phyloP scores from a whole-genome alignment of 2,113 vertebrate genomes.

The Bostrychus sinensis region DNA sequence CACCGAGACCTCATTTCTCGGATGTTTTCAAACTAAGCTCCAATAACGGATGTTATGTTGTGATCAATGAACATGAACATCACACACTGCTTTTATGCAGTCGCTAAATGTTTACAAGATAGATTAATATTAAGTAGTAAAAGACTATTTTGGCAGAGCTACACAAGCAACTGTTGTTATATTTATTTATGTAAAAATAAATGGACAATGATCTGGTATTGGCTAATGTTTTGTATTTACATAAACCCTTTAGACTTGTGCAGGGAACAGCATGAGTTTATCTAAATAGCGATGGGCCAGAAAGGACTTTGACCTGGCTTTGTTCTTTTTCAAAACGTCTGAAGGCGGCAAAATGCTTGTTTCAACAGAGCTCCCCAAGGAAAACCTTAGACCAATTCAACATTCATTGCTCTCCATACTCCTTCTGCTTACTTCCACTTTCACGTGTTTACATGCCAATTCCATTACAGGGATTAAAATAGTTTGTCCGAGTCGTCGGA shows the following conservation, averaged over 20 bases:
- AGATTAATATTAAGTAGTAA: not conserved
- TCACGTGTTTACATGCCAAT: conserved; percentile 80
- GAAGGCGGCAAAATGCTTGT: conserved; percentile 49
- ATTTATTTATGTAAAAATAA: not conserved
- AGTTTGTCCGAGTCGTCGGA: conserved; percentile 77
- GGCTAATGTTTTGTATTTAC: not conserved
- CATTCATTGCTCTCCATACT: conserved; percentile 71
- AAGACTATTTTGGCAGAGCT: not conserved
- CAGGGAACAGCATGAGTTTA: conserved; percentile 52
- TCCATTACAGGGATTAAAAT: conserved; percentile 83
- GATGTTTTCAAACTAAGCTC: no score
- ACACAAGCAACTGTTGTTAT: not conserved
- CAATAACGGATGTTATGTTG: no score
- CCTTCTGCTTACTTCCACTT: conserved; percentile 73
- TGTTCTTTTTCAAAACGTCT: conserved; percentile 49
- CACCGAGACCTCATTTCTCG: no score
- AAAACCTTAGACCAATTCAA: conserved; percentile 63
- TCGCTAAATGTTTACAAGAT: not conserved
- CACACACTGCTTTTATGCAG: not conserved
- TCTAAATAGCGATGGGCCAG: conserved; percentile 56
- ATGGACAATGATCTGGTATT: not conserved
- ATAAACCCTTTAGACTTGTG: conserved; percentile 42
- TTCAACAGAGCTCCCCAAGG: conserved; percentile 62
- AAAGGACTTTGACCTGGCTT: conserved; percentile 60
- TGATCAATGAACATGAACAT: no score